Evolutionary conservation across 2,113 vertebrate genomes (phyloP), one percentile per base, ranked within the genome.

Genomic region (Myocastor coypus): DNA sequence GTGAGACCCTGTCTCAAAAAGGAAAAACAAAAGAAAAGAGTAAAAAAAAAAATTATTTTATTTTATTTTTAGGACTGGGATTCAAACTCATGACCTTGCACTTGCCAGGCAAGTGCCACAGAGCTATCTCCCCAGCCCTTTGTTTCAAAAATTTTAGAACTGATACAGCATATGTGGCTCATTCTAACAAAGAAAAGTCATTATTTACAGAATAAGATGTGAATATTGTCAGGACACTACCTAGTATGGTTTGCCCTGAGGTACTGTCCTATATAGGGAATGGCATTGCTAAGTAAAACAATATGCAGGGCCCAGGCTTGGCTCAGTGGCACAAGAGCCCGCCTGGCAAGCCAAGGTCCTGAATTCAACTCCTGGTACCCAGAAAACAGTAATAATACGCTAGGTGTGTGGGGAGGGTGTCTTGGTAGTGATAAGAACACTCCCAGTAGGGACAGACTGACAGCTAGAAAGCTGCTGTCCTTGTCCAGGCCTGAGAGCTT

Each of bases 341-440:
- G 8, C 46, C 46, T 46, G 46, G 46, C 46, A 46, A 46, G 46
- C 46, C 46, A 46, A 46, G 46, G 46, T 46, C 46, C 46, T 46
- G 46, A 46, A 46, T 46, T 46, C 46, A 46, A n/a, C n/a, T n/a
- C n/a, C n/a, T n/a, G n/a, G n/a, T n/a, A n/a, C n/a, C n/a, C n/a
- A n/a, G n/a, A n/a, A n/a, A 46, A 46, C 46, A 46, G 8, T 46
- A 95, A 89, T 71, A 92, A 83, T 61, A 19, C 30, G 19, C 32
- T 68, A 37, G 63, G n/a, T n/a, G n/a, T 46, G 46, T 46, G 26
- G 17, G 57, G 90, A 71, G 32, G 52, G 93, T 86, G 96, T 97
- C 55, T 92, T 73, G n/a, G 24, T 71, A 10, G 71, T 90, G 66
- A 46, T 95, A 80, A 92, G 91, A 88, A 63, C 75, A 55, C 80